Conservation (phyloP, 1,140 invertebrate species). For the Cotesia typhae region DNA sequence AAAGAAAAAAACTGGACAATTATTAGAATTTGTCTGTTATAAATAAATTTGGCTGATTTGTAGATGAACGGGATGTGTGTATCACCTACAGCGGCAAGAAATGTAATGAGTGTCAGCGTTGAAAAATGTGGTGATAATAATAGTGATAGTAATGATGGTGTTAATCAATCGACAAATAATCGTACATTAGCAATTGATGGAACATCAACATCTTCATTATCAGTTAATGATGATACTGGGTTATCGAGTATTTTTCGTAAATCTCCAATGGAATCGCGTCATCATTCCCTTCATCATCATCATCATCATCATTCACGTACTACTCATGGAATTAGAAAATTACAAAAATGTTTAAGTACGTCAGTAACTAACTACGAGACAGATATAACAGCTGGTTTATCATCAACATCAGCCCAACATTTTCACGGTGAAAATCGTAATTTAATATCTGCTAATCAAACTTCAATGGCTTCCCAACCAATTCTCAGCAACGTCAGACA, state of each 20-base stretch:
- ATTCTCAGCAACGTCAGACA: constrained; percentile 75
- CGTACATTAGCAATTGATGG: constrained; percentile 25
- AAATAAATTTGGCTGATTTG: constrained; percentile 51
- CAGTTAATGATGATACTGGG: constrained; percentile 33
- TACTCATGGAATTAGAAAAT: constrained; percentile 87
- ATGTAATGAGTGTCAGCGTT: constrained; percentile 51
- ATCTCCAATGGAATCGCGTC: constrained; percentile 10
- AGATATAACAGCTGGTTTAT: constrained; percentile 58
- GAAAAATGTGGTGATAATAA: constrained; percentile 50
- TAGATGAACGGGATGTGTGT: constrained; percentile 85
- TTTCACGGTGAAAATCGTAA: constrained; percentile 66
- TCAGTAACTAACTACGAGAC: constrained; percentile 78
- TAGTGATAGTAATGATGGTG: constrained; percentile 56
- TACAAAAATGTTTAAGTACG: constrained; percentile 83
- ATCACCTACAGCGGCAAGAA: constrained; percentile 69
- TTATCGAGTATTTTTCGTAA: constrained; percentile 22
- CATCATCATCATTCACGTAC: constrained; percentile 73
- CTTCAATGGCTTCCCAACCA: constrained; percentile 62
- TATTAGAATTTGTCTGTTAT: constrained; percentile 3
- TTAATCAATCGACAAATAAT: constrained; percentile 52
- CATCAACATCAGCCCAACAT: constrained; percentile 63
- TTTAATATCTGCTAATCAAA: constrained; percentile 58
- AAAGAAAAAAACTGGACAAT: background rate
- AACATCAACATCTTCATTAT: constrained; percentile 46
- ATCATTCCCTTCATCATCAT: constrained; percentile 4